These are phyloP conservation scores for Oscheius sp. DNA, from an alignment of 2,888 invertebrate species.

Conservation along the genomic window DNA sequence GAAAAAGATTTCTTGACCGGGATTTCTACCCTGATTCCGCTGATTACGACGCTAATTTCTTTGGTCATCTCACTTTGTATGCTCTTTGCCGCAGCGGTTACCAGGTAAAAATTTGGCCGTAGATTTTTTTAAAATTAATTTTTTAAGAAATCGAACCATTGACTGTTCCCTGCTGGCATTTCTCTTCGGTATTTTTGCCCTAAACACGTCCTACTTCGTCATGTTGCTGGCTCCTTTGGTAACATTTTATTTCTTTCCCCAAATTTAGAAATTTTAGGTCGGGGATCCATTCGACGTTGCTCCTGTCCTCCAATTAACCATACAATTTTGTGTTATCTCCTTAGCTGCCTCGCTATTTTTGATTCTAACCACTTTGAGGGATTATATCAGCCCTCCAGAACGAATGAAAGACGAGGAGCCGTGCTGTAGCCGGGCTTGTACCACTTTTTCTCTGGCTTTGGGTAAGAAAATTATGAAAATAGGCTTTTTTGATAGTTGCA, in stretches of 20 bases:
- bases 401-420: slow-evolving; percentile 32
- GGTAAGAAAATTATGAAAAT: slow-evolving; percentile 11
- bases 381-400: slow-evolving; percentile 28
- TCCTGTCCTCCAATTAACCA: slow-evolving; percentile 53
- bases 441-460: slow-evolving; percentile 15
- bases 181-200: slow-evolving; percentile 60
- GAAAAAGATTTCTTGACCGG: slow-evolving; percentile 47
- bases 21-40: slow-evolving; percentile 58
- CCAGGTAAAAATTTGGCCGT: slow-evolving; percentile 54
- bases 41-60: slow-evolving; percentile 60
- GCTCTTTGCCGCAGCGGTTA: slow-evolving; percentile 65
- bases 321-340: slow-evolving; percentile 58
- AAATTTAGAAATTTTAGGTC: slow-evolving; percentile 36
- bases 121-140: background rate
- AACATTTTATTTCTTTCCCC: background rate
- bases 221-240: slow-evolving; percentile 59
- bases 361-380: slow-evolving; percentile 21
- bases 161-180: slow-evolving; percentile 66
- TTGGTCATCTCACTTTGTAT: slow-evolving; percentile 56
- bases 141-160: slow-evolving; percentile 54
- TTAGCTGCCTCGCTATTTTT: slow-evolving; percentile 44
- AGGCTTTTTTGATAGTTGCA: no score
- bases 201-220: slow-evolving; percentile 61
- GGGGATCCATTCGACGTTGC: slow-evolving; percentile 59
- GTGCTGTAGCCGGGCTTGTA: slow-evolving; percentile 20